Conservation (phyloP, 2,797 vertebrate genomes). For the Dendrocincla tyrannina region DNA sequence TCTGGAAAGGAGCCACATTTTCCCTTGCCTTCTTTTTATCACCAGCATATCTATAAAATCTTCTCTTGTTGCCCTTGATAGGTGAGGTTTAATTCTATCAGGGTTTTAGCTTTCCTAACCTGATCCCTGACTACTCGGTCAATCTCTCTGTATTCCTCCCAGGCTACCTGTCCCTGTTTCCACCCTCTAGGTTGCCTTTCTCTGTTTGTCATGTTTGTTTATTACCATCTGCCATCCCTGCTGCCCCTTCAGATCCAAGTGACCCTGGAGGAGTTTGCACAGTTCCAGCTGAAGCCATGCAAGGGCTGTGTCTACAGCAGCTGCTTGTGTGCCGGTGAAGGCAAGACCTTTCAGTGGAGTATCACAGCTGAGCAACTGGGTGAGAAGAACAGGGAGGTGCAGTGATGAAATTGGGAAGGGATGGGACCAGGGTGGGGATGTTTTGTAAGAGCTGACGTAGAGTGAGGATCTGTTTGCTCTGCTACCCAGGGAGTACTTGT, state of each 20-base stretch:
- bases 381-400: slow-evolving; percentile 37
- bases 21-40: not conserved
- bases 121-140: not conserved
- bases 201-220: not conserved
- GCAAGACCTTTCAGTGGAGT: slow-evolving; percentile 81
- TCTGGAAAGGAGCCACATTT: not conserved
- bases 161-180: not conserved
- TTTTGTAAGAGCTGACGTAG: not conserved
- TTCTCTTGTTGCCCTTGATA: not conserved
- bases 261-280: slow-evolving; percentile 62
- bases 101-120: not conserved
- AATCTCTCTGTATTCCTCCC: not conserved
- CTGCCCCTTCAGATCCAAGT: slow-evolving; percentile 74
- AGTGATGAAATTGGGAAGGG: not conserved
- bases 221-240: not conserved
- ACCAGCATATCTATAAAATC: not conserved
- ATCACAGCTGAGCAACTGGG: slow-evolving; percentile 78
- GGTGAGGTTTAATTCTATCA: not conserved
- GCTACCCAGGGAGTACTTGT: not conserved
- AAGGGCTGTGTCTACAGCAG: slow-evolving; percentile 72
- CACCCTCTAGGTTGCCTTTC: not conserved
- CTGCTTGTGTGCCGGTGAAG: slow-evolving; percentile 80
- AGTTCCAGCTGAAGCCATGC: slow-evolving; percentile 67
- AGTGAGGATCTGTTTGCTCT: not conserved
- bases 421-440: not conserved